Conservation (phyloP, 2,113 vertebrate species). For the Rutilus rutilus region DNA sequence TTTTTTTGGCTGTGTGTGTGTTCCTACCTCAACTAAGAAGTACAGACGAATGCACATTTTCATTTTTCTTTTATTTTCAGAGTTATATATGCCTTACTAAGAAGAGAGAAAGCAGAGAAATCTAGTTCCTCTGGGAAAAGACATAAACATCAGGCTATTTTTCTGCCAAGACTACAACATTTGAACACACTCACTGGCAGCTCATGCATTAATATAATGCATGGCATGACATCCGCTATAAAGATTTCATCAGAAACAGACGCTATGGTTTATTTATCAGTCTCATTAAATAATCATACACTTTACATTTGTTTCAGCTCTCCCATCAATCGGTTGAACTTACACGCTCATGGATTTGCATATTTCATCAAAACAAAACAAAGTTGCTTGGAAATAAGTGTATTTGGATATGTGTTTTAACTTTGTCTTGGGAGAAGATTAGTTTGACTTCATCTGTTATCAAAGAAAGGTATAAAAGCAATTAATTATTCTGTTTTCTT, state of each 20-base stretch:
- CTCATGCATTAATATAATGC: constrained; percentile 5
- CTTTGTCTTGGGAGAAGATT: background rate
- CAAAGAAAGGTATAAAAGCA: background rate
- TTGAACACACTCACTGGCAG: constrained; percentile 1
- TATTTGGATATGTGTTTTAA: background rate
- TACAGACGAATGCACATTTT: background rate
- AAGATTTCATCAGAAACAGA: background rate
- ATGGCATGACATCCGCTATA: background rate
- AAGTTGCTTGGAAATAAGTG: background rate
- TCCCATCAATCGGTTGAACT: background rate
- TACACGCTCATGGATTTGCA: background rate
- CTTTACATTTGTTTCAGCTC: constrained; percentile 19
- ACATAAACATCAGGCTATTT: background rate
- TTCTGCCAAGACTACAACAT: constrained; percentile 8
- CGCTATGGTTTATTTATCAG: constrained; percentile 1
- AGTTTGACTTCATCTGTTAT: background rate
- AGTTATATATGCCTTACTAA: background rate
- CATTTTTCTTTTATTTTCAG: background rate
- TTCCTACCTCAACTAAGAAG: background rate
- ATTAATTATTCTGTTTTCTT: constrained; percentile 27
- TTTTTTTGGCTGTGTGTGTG: background rate
- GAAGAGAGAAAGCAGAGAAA: background rate
- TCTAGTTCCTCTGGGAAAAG: background rate
- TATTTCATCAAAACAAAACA: constrained; percentile 30
- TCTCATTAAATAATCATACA: background rate